Base-by-base conservation (phyloP, 2,797 vertebrate genomes). In the Enteromius mattozi region DNA sequence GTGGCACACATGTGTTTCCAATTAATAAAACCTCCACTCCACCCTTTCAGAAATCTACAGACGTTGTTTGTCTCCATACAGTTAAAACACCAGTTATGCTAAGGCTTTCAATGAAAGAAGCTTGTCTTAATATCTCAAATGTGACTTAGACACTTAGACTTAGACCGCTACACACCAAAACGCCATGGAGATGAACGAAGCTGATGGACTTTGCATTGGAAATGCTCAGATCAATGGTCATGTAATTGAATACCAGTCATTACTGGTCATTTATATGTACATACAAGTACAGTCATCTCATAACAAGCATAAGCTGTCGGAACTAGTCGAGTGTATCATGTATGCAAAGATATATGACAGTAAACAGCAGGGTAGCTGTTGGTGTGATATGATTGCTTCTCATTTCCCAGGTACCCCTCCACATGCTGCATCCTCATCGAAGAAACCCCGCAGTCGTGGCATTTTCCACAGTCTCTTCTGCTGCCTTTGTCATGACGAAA, bases 381-480 rank as follows among this genome's bases (percentile, higher is more conserved):
- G 61, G 21, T 35, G 21, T 83, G 10, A 88, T 40, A 66, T 37
- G 42, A 35, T 78, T 69, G 27, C 3, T 78, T 84, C 21, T 82
- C 1, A 19, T 75, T 84, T 88, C 78, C 1, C 90, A 97, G 96
- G 95, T 92, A 92, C 94, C 71, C 92, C 91, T 70, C 91, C 89
- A 84, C 84, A 86, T 76, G 90, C 88, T 27, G 87, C 91, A 2
- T 89, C 94, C 1, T 89, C 93, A 4, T 88, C 94, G 49, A 95
- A 95, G 93, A 96, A 97, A 89, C 95, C 94, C 78, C 94, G 93
- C 70, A 93, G 90, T 59, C 92, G 95, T 87, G 94, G 95, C 59
- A 93, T 97, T 81, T 90, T 97, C 88, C 94, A 92, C 78, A 94
- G 94, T 0, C 92, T 97, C 40, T 95, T 96, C 92, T 96, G 96